A percentile compares a stretch with the other conserved stretches of the same genome.
Conservation (phyloP, 1,140 invertebrate species). For the Brachionus angularis region DNA sequence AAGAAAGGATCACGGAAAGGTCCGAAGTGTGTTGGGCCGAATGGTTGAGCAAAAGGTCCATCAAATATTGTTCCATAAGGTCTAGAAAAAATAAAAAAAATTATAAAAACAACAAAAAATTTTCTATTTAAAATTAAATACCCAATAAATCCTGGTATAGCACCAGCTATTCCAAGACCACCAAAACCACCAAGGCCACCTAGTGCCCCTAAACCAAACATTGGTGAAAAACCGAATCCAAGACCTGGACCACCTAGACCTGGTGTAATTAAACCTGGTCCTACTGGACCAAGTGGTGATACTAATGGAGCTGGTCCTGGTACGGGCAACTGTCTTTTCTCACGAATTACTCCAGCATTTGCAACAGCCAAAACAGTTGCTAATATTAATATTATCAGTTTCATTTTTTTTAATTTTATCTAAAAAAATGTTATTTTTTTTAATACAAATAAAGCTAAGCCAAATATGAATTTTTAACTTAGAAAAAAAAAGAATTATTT, state of each 20-base stretch:
- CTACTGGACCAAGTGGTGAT: background rate
- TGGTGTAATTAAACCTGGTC: conserved; percentile 1
- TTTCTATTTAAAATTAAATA: background rate
- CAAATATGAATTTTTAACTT: too few relatives aligned
- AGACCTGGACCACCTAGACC: conserved; percentile 28
- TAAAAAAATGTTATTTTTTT: too few relatives aligned
- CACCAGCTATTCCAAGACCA: conserved; percentile 3
- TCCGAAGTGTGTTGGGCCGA: conserved; percentile 26
- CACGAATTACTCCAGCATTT: background rate
- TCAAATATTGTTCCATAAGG: conserved; percentile 41
- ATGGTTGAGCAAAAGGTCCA: conserved; percentile 38
- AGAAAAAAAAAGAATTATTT: too few relatives aligned
- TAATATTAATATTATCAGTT: background rate
- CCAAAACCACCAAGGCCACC: conserved; percentile 2
- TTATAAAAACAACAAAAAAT: background rate
- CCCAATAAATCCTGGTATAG: conserved; percentile 31
- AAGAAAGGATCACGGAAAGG: conserved; percentile 42
- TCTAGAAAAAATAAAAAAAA: conserved; percentile 5
- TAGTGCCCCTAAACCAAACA: conserved; percentile 14
- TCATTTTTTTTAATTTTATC: conserved; percentile 35
- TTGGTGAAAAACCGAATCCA: conserved; percentile 22
- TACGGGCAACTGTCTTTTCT: background rate
- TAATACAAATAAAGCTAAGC: too few relatives aligned
- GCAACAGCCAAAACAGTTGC: background rate
- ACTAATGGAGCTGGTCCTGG: background rate